phyloP scores from a whole-genome alignment of 2,797 vertebrate genomes.

The Diglossa cyanea region DNA sequence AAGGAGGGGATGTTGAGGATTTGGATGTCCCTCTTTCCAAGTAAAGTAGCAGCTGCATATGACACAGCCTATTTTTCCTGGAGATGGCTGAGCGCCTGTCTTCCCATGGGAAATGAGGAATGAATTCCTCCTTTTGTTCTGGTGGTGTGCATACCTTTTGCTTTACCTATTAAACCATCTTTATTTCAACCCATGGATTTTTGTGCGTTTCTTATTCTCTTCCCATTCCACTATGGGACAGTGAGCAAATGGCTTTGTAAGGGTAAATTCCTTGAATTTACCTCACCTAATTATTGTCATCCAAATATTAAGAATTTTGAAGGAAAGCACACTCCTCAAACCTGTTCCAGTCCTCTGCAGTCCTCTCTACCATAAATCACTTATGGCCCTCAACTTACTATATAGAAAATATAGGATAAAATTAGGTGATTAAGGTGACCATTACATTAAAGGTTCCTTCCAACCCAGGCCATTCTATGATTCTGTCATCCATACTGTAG shows the following conservation, averaged over 20 bases:
- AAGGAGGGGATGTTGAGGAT: background rate
- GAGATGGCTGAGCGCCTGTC: background rate
- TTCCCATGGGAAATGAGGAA: background rate
- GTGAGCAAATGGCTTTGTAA: background rate
- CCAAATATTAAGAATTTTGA: background rate
- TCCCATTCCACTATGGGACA: rapidly evolving
- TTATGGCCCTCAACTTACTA: background rate
- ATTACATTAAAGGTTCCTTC: background rate
- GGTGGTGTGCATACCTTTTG: rapidly evolving
- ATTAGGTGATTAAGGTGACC: background rate
- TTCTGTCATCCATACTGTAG: background rate
- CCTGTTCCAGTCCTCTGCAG: background rate
- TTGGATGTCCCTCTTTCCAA: background rate
- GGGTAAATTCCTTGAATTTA: background rate
- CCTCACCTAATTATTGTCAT: background rate
- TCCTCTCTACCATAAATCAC: background rate
- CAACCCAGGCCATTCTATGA: background rate
- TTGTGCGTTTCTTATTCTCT: background rate
- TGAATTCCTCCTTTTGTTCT: background rate
- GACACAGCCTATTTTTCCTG: background rate
- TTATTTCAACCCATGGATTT: background rate
- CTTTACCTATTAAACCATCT: background rate
- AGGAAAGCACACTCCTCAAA: background rate
- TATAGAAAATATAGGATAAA: background rate
- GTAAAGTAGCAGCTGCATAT: rapidly evolving